Evolutionary conservation across 2,113 vertebrate genomes (phyloP), one percentile per base, ranked within the genome.

Genomic region (Vireo altiloquus): DNA sequence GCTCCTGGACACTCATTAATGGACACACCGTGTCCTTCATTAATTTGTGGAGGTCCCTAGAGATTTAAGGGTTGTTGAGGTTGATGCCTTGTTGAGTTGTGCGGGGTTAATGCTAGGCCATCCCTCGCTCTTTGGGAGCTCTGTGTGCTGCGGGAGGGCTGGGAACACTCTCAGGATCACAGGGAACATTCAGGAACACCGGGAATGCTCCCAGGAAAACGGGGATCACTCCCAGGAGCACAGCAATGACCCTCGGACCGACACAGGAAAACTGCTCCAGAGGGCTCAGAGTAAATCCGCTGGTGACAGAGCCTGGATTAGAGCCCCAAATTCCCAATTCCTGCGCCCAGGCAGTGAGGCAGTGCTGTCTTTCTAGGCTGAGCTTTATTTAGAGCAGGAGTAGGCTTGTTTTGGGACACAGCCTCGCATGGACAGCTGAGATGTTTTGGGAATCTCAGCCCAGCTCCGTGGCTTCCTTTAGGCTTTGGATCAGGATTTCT

Each of bases 201-300:
- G 27, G 56, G 56, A 37, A 4, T 5, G 10, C 31, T 12, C 23
- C 23, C 39, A 47, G 20, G 31, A 64, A 7, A 7, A 13, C 49
- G 4, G 31, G 76, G 35, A 22, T 8, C 9, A 1, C 42, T 68
- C 23, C 30, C 44, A 60, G 13, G 33, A 37, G 4, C n/a, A 2
- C 4, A 0, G 2, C 3, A 0, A 3, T 20, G 14, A 30, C 46
- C 4, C 0, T n/a, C 52, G 21, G 17, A 25, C 70, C 5, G 0
- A 3, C 35, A 1, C 0, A 0, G 22, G 54, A 7, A 15, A 28
- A 2, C 52, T 22, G 7, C 42, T 75, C 12, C 40, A 0, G 63
- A 13, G 71, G 44, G 33, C 10, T 21, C 30, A 16, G 64, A 5
- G 30, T 19, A 13, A 13, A 47, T 28, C 59, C 1, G 1, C 47